These are phyloP conservation scores for Rhamnusium bicolor DNA, from an alignment of 2,888 invertebrate species.

Conservation along the genomic window DNA sequence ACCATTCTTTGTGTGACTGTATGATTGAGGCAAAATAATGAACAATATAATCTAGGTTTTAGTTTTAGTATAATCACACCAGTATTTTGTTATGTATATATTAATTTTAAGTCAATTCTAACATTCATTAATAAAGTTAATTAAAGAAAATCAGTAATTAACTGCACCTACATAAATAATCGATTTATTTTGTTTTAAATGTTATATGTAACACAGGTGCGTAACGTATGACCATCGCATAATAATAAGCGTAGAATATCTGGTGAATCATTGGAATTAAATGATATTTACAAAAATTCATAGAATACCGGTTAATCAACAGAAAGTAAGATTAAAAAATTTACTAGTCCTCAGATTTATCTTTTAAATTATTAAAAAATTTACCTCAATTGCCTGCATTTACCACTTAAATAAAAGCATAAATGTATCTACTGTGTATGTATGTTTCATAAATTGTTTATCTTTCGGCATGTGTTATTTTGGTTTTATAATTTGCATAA, in stretches of 20 bases:
- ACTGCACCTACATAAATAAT: neutral
- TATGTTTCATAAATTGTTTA: neutral
- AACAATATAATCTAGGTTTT: neutral
- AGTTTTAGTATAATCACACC: neutral
- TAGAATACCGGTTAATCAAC: too few relatives aligned
- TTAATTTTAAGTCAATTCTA: neutral
- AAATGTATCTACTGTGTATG: neutral
- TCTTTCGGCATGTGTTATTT: neutral
- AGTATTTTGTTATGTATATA: neutral
- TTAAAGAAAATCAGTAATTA: neutral
- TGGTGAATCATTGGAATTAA: neutral
- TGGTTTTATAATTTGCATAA: neutral
- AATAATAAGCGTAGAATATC: neutral
- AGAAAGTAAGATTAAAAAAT: too few relatives aligned
- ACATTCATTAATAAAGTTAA: neutral
- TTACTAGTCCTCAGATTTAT: too few relatives aligned
- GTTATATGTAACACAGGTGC: neutral
- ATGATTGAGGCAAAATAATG: conserved; percentile 59
- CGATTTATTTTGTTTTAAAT: neutral
- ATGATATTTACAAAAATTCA: too few relatives aligned
- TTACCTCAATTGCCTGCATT: neutral
- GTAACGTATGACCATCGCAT: neutral
- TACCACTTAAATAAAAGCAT: neutral
- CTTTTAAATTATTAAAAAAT: neutral
- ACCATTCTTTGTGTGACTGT: conserved; percentile 69